Base-by-base conservation (phyloP, 2,113 vertebrate genomes). In the Heterotilapia buettikoferi region DNA sequence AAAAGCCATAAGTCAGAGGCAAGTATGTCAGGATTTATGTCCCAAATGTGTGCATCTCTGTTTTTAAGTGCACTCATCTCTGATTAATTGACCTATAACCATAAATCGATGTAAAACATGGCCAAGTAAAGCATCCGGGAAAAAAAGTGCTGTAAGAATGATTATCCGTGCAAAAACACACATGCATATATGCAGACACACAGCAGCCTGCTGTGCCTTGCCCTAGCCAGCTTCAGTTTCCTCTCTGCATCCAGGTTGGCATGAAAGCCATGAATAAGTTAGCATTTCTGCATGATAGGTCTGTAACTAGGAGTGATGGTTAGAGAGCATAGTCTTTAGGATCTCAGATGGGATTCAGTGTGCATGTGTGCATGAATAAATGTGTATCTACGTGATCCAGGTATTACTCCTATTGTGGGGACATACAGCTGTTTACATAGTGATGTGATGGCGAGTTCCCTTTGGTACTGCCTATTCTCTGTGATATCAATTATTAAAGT, bases 261-360 rank as follows among this genome's bases (percentile, higher is more conserved):
- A 92, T 95, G 92, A 94, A 93, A 93, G 66, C 82, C 88, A 95
- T 95, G 91, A 96, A 95, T 95, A 93, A 96, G 91, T 95, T 92
- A 95, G 89, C 83, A 93, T 93, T 93, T 95, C 94, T 94, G 94
- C 91, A 92, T 92, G 90, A 93, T 94, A 94, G 94, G 93, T 93
- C 94, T 93, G 90, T 94, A 95, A 95, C 91, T 87, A 92, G 90
- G 88, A 94, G 89, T 95, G 95, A 94, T 94, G 94, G 94, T 92
- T 95, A 92, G 91, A 94, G 93, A 95, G 94, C 93, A 92, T 45
- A 85, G 88, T 88, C 88, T 87, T 91, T 53, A 83, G 79, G 90
- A 90, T 87, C 89, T 92, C 92, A 91, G 88, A 93, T 86, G 90
- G 85, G 91, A 90, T 84, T 89, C 7, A 1, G 76, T 71, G 76